Evolutionary conservation across 2,113 vertebrate genomes (phyloP).

Genomic region (Rhegmatorhina hoffmannsi): DNA sequence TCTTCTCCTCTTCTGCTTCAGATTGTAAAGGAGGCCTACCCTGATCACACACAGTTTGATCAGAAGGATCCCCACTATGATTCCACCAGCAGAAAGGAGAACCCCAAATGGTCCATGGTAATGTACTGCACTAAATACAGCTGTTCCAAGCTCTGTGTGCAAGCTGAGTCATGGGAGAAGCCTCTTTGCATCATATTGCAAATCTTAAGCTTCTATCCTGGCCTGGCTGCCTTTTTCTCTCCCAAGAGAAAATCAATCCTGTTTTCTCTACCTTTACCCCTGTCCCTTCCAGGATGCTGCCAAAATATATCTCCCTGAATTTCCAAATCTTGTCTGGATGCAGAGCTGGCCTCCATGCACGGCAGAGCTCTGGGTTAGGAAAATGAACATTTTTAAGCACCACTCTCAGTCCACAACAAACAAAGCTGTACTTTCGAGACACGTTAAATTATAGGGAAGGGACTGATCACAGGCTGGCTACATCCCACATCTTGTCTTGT

Average conservation of each 20-base stretch:
- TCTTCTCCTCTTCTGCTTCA: constrained; percentile 58
- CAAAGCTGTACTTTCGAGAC: neutral
- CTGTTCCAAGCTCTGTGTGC: neutral
- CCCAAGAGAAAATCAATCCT: neutral
- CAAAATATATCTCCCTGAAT: neutral
- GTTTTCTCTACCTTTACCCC: neutral
- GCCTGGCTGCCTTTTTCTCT: neutral
- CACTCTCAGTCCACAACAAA: neutral
- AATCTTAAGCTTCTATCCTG: neutral
- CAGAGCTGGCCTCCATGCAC: neutral
- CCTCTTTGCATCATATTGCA: neutral
- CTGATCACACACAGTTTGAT: constrained; percentile 98
- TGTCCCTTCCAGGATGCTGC: neutral
- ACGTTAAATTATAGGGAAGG: neutral
- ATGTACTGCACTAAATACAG: neutral
- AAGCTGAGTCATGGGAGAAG: neutral
- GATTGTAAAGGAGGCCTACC: constrained; percentile 93
- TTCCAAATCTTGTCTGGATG: neutral
- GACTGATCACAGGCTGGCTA: neutral
- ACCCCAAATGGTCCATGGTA: constrained; percentile 98
- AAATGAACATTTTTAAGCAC: neutral
- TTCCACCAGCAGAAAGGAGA: constrained; percentile 85
- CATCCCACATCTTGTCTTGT: neutral
- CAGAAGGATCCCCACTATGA: constrained; percentile 89
- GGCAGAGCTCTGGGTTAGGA: neutral